A percentile compares a stretch with the other conserved stretches of the same genome.
phyloP scores from a whole-genome alignment of 2,888 invertebrate genomes.

The Acanthosoma haemorrhoidale region DNA sequence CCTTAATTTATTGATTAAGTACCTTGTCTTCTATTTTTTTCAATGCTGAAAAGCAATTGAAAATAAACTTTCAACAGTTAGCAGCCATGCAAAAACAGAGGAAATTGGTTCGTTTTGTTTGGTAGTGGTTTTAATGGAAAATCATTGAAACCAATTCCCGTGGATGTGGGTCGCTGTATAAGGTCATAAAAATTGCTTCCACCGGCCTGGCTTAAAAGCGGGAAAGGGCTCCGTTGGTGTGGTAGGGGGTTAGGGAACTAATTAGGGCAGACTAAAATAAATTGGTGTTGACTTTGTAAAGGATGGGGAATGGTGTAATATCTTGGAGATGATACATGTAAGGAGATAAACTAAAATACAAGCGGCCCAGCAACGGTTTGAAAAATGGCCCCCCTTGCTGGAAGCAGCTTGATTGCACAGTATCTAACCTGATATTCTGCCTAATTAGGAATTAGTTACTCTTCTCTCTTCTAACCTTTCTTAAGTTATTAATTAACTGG shows the following conservation, averaged over 20 bases:
- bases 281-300: slow-evolving; percentile 20
- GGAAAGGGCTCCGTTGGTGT: not conserved
- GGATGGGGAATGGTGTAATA: not conserved
- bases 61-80: no score
- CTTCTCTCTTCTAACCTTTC: not conserved
- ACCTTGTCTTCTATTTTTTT: no score
- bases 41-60: no score
- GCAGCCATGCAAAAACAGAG: no score
- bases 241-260: not conserved
- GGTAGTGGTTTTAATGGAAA: no score
- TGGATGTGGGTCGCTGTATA: no score
- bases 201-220: not conserved
- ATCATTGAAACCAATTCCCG: no score
- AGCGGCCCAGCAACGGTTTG: not conserved
- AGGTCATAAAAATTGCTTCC: not conserved
- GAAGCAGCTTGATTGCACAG: not conserved
- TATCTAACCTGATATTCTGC: slow-evolving; percentile 20
- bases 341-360: slow-evolving; percentile 20
- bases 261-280: not conserved
- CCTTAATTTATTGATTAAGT: no score
- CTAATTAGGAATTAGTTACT: slow-evolving; percentile 18
- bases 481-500: not conserved
- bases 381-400: not conserved
- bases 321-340: slow-evolving; percentile 14
- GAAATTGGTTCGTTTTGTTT: no score